Evolutionary conservation across 2,888 invertebrate species (phyloP), one percentile per base, ranked within the genome.

Genomic region (Sepiola atlantica): DNA sequence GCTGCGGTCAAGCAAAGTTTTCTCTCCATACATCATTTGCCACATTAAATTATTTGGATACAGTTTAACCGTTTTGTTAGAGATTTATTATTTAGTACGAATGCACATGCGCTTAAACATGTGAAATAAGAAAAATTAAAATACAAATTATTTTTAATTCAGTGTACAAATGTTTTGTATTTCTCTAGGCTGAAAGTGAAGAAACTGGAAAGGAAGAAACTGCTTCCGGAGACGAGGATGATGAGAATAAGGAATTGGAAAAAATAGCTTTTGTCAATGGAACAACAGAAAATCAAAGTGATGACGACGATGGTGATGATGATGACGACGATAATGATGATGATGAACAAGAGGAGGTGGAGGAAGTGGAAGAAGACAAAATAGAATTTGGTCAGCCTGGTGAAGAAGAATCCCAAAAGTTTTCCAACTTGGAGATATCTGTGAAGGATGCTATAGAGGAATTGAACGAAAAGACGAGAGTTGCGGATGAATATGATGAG

Each of bases 401-500:
- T 35, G 94, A 55, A 55, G 92, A 92, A 21, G 93, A 91, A 94
- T 91, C 90, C 16, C n/a, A 77, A 32, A 77, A 77, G n/a, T n/a
- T n/a, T 77, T 77, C 77, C 77, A 77, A 4, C 32, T 77, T 77
- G 77, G 77, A n/a, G 16, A 32, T n/a, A n/a, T 77, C 77, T 0
- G n/a, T 77, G 2, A 77, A 77, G 77, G 77, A 32, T 77, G 77
- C 77, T 77, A n/a, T 77, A 3, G 77, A 77, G 12, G 77, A 4
- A n/a, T 77, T 77, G n/a, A 77, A 77, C 14, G 77, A 77, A 77
- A 77, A 92, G 14, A 92, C 57, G 4, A 35, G 24, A 45, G 28
- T 28, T 91, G 94, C 93, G 28, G 98, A 99, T 97, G 99, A 99
- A 96, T 98, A 98, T 95, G 98, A 98, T 8, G 98, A 98, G 54